Base-by-base conservation (phyloP, 2,888 invertebrate species). In the Hydrotaea cyrtoneurina region DNA sequence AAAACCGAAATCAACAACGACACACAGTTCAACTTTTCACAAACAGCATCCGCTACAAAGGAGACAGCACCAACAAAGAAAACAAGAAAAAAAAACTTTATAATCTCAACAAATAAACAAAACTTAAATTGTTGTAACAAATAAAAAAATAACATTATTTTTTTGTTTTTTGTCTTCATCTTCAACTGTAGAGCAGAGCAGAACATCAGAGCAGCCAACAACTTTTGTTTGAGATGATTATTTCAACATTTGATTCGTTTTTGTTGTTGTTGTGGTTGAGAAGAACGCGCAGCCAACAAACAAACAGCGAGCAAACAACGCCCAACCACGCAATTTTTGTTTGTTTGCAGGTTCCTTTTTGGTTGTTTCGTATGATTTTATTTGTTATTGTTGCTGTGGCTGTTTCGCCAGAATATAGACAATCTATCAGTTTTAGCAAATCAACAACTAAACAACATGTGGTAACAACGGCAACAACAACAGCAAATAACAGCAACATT, bases 351-450 rank as follows among this genome's bases (percentile, higher is more conserved):
- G 77, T 43, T 31, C 7, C 7, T 31, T 31, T 31, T 31, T 31
- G 59, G 46, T 66, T 64, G 74, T 55, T 53, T 23, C 8, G 73
- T 75, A 85, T 82, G 79, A 82, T 73, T 82, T 83, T 46, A 69
- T 76, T 78, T 66, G 72, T 81, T 46, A 31, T 76, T 53, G 50
- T 71, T 78, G 36, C 50, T 77, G 23, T 55, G 39, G 46, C 72
- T 84, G 46, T 73, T 85, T 85, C 82, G 79, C 76, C 76, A 76
- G 85, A 85, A 81, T 80, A 82, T 83, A 86, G 87, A 89, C 86
- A 83, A 86, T 87, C 86, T 90, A 90, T 90, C 90, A 87, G 86
- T 83, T 86, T 86, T 86, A 88, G 87, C 87, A 89, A 88, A 90
- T 90, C 90, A 86, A 86, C 86, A 85, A 86, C 82, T 85, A 78